These are phyloP conservation scores for Globia sparganii DNA, from an alignment of 2,888 invertebrate species.

Conservation along the genomic window DNA sequence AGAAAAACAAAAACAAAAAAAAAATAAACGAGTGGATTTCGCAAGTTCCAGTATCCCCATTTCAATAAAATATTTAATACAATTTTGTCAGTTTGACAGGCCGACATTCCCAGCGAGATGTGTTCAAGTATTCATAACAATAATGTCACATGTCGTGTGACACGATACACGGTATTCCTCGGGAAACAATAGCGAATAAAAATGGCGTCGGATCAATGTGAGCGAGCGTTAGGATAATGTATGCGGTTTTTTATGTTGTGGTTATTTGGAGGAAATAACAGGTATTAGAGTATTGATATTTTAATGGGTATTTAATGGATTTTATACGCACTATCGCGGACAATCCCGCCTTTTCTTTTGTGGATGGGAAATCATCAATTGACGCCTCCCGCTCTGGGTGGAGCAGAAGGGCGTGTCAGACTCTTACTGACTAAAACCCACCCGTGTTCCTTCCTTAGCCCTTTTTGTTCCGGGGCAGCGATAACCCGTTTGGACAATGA, in stretches of 20 bases:
- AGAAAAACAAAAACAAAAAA: background rate
- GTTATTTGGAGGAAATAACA: background rate
- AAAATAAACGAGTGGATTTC: background rate
- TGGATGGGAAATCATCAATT: no score
- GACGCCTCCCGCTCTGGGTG: no score
- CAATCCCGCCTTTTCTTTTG: no score
- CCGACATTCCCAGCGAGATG: conserved; percentile 5
- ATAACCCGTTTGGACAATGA: no score
- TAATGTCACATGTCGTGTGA: conserved; percentile 27
- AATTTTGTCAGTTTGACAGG: conserved; percentile 35
- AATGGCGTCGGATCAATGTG: conserved; percentile 18
- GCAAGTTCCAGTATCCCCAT: background rate
- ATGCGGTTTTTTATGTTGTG: background rate
- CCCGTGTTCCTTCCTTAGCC: no score
- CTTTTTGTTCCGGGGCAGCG: no score
- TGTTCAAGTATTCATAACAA: conserved; percentile 54
- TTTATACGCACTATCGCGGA: no score
- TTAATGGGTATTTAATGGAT: background rate
- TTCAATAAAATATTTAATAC: conserved; percentile 42
- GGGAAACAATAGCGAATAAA: conserved; percentile 36
- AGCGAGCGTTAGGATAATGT: background rate
- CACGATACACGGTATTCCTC: conserved; percentile 24
- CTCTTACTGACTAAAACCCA: no score
- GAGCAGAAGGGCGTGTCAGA: no score
- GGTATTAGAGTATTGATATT: background rate